A percentile compares a stretch with the other conserved stretches of the same genome.
Evolutionary conservation across 1,140 invertebrate species (phyloP).

Genomic region (Spodoptera litura): DNA sequence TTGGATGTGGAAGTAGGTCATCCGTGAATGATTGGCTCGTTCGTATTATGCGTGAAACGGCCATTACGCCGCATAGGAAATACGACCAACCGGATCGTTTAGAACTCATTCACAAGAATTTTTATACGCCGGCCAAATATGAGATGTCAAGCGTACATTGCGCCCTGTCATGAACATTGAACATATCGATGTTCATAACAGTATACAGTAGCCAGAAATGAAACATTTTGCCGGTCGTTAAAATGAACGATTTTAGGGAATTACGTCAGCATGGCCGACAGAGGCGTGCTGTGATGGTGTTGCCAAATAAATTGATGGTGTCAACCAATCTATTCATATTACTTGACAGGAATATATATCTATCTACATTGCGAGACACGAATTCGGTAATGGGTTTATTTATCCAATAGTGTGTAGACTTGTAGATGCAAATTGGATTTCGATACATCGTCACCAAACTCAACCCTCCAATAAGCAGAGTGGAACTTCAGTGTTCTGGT

Average conservation of each 20-base stretch:
- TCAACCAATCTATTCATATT: neutral
- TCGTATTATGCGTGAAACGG: constrained; percentile 32
- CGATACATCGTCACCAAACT: neutral
- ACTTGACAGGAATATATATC: neutral
- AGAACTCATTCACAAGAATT: constrained; percentile 27
- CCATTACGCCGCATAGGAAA: constrained; percentile 26
- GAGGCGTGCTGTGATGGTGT: neutral
- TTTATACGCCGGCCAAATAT: constrained; percentile 24
- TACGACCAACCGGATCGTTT: constrained; percentile 31
- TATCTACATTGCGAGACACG: neutral
- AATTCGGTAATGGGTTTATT: neutral
- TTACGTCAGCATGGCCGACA: constrained; percentile 3
- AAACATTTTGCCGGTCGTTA: neutral
- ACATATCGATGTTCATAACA: too few relatives aligned
- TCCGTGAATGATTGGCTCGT: constrained; percentile 39
- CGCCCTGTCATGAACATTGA: neutral
- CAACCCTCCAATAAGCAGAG: neutral
- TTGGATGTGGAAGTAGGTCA: constrained; percentile 39
- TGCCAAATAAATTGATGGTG: neutral
- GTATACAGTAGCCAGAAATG: too few relatives aligned
- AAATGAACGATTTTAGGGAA: constrained; percentile 16
- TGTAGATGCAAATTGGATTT: neutral
- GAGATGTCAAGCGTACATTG: constrained; percentile 18
- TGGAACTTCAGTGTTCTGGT: too few relatives aligned
- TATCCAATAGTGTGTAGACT: neutral